A percentile compares a stretch with the other conserved stretches of the same genome.
phyloP scores from a whole-genome alignment of 2,888 invertebrate species.

The Leptinotarsa tumamoca region DNA sequence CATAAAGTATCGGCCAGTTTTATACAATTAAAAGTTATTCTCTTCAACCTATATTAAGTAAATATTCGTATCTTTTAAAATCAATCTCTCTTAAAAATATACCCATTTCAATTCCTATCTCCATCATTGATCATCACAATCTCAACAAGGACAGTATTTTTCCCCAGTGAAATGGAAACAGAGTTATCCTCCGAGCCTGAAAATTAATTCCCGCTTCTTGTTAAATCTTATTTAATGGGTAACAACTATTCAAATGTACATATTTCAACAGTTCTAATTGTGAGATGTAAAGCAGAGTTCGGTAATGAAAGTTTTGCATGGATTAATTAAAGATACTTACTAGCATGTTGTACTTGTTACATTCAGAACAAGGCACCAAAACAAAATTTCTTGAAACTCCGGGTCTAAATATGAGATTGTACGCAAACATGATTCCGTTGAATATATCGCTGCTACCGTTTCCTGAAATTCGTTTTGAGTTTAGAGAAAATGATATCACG shows the following conservation, averaged over 20 bases:
- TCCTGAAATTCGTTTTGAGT: conserved; percentile 58
- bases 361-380: conserved; percentile 83
- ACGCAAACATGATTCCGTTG: conserved; percentile 80
- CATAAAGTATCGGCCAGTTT: too few relatives aligned
- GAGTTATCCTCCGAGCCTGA: too few relatives aligned
- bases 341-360: conserved; percentile 76
- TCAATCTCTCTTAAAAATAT: too few relatives aligned
- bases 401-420: conserved; percentile 81
- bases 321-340: conserved; percentile 65
- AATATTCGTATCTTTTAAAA: too few relatives aligned
- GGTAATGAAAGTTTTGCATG: conserved; percentile 28
- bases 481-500: conserved; percentile 1
- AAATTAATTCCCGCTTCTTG: conserved; percentile 9
- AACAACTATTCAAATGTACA: conserved; percentile 24
- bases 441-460: conserved; percentile 78
- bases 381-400: conserved; percentile 87
- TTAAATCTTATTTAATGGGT: conserved; percentile 8
- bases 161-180: not conserved
- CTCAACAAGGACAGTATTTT: not conserved
- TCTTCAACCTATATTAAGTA: too few relatives aligned
- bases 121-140: not conserved
- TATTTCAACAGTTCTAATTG: conserved; percentile 22
- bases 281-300: conserved; percentile 16
- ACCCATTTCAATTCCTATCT: too few relatives aligned
- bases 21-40: too few relatives aligned